Evolutionary conservation across 37 sponge, comb jelly and placozoan genomes (phyloP).

Genomic region (Eunapius fragilis): DNA sequence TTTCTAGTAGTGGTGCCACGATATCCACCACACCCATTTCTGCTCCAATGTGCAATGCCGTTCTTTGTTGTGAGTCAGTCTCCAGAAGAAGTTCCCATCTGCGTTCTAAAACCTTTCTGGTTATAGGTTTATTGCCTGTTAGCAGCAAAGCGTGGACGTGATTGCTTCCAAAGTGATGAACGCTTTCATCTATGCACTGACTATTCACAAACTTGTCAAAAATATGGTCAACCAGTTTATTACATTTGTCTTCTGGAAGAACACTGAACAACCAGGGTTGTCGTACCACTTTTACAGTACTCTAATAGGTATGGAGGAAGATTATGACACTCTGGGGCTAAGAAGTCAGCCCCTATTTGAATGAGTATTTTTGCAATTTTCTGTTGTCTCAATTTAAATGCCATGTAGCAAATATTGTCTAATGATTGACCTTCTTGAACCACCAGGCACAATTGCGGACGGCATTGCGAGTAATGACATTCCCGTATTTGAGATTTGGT

Average conservation of each 20-base stretch:
- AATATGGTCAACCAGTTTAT: not conserved
- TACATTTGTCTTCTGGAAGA: not conserved
- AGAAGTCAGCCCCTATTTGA: not conserved
- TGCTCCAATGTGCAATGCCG: too few relatives aligned
- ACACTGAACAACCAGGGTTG: not conserved
- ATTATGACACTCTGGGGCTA: not conserved
- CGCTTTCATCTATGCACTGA: not conserved
- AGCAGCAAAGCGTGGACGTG: too few relatives aligned
- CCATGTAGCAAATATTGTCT: not conserved
- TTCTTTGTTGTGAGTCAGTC: too few relatives aligned
- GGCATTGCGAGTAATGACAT: not conserved
- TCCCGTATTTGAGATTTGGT: not conserved
- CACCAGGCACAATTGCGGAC: not conserved
- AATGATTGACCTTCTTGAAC: not conserved
- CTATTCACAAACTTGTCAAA: not conserved
- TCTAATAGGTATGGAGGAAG: not conserved
- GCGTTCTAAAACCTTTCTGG: too few relatives aligned
- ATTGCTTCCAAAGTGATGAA: not conserved
- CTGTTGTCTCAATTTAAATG: not conserved
- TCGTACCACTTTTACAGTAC: not conserved
- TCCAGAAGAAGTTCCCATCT: too few relatives aligned
- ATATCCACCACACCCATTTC: too few relatives aligned
- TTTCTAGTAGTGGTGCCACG: too few relatives aligned
- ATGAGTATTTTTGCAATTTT: not conserved
- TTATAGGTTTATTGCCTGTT: too few relatives aligned